Conservation (phyloP, 1,140 invertebrate species). For the Harlomillsia oculata region DNA sequence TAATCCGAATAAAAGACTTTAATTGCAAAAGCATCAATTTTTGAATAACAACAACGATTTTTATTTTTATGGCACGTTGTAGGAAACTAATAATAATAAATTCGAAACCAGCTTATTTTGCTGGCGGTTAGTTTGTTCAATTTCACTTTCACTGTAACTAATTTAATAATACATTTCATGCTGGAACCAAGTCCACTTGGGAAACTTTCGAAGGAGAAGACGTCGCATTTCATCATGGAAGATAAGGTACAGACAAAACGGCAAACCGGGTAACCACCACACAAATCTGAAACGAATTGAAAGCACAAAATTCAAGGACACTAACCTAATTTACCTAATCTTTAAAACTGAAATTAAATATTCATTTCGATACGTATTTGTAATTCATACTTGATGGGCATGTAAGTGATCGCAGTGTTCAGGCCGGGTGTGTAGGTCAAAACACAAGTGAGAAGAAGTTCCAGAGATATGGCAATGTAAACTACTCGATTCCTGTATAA, state of each 20-base stretch:
- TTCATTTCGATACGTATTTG: background rate
- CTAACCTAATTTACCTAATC: background rate
- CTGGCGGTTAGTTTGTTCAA: too few relatives aligned
- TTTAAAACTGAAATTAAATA: background rate
- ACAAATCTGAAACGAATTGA: conserved; percentile 42
- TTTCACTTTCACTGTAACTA: background rate
- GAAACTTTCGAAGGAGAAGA: conserved; percentile 46
- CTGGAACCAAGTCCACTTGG: conserved; percentile 51
- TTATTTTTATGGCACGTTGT: too few relatives aligned
- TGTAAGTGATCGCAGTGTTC: conserved; percentile 37
- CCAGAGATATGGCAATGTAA: conserved; percentile 51
- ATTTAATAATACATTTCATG: conserved; percentile 53
- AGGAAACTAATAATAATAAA: too few relatives aligned
- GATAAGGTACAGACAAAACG: conserved; percentile 49
- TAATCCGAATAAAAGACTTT: too few relatives aligned
- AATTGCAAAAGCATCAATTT: too few relatives aligned
- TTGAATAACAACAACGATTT: too few relatives aligned
- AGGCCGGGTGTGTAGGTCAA: conserved; percentile 47
- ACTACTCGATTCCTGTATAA: conserved; percentile 36
- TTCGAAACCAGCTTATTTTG: too few relatives aligned
- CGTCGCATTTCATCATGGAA: conserved; percentile 51
- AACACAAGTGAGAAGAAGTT: conserved; percentile 46
- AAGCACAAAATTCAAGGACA: conserved; percentile 2
- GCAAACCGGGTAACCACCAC: conserved; percentile 54
- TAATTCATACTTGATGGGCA: conserved; percentile 38